Base-by-base conservation (phyloP, 2,888 invertebrate genomes). In the Gymnocheta viridis region DNA sequence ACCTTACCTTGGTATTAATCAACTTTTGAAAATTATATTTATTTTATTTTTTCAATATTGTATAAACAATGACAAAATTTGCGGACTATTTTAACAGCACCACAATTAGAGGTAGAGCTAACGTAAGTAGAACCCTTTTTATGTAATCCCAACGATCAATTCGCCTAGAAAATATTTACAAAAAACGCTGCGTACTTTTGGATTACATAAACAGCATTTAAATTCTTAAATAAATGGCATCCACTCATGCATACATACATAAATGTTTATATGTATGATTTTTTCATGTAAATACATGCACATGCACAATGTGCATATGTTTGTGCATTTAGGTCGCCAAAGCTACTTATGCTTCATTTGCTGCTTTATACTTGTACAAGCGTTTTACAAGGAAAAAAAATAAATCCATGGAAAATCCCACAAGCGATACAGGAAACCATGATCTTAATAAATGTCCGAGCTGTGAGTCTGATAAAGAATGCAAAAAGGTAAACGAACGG, bases 291-390 rank as follows among this genome's bases (percentile, higher is more conserved):
- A 32, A 32, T 32, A 32, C 32, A 32, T 32, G 7, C 32, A 32
- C 32, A 32, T 7, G 7, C 32, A 4, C 32, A 32, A n/a, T n/a
- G n/a, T n/a, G n/a, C n/a, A 1, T 32, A 32, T 47, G 0, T 17
- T 2, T 22, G 12, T 27, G 2, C 1, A 32, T 29, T 5, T 2
- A 89, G 89, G 87, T 88, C 41, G 88, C 89, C 85, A 89, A 89
- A 82, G 89, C 86, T 56, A 89, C 89, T 4, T 89, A 87, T 79
- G 89, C 87, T 38, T 87, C 89, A 1, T 66, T 89, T 62, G 89
- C 89, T 1, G 78, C 87, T 17, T 77, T 89, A 44, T 89, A 88
- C 72, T 67, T 89, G 22, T 38, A 88, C 70, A 83, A 86, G 9
- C 89, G 86, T 80, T 86, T 87, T 74, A 24, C 72, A 77, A 79